Percentiles rank a stretch among this genome's conserved stretches.
These are phyloP conservation scores for Homarus gammarus DNA, from an alignment of 2,888 invertebrate genomes.

Conservation along the genomic window DNA sequence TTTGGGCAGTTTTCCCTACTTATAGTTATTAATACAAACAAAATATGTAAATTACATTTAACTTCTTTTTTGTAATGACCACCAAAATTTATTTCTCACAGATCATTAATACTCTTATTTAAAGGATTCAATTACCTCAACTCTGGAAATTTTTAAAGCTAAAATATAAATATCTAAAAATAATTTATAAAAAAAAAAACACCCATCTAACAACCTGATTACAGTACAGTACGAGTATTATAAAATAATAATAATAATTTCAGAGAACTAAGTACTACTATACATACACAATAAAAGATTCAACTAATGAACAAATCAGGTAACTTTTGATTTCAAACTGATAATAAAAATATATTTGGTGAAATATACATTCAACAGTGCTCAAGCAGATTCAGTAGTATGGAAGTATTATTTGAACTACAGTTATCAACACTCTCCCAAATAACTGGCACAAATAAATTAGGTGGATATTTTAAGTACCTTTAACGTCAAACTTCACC, in stretches of 20 bases:
- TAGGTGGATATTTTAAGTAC: background rate
- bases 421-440: slow-evolving; percentile 26
- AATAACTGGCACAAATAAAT: slow-evolving; percentile 26
- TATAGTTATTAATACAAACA: too few species aligned
- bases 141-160: slow-evolving; percentile 4
- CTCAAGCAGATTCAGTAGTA: background rate
- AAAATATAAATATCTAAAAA: slow-evolving; percentile 33
- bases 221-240: too few species aligned
- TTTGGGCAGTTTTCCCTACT: background rate
- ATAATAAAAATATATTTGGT: slow-evolving; percentile 15
- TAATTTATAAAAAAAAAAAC: slow-evolving; percentile 20
- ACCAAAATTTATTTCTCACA: too few species aligned
- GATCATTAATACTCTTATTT: background rate
- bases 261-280: slow-evolving; percentile 14
- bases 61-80: too few species aligned
- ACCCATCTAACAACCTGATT: slow-evolving; percentile 27
- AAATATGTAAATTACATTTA: too few species aligned
- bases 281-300: background rate
- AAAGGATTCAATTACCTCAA: slow-evolving; percentile 16
- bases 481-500: background rate
- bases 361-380: slow-evolving; percentile 4
- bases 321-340: slow-evolving; percentile 28
- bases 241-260: background rate
- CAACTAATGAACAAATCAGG: slow-evolving; percentile 11
- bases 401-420: slow-evolving; percentile 35